These are phyloP conservation scores for Pangasius djambal DNA, from an alignment of 2,797 vertebrate species.

Conservation along the genomic window DNA sequence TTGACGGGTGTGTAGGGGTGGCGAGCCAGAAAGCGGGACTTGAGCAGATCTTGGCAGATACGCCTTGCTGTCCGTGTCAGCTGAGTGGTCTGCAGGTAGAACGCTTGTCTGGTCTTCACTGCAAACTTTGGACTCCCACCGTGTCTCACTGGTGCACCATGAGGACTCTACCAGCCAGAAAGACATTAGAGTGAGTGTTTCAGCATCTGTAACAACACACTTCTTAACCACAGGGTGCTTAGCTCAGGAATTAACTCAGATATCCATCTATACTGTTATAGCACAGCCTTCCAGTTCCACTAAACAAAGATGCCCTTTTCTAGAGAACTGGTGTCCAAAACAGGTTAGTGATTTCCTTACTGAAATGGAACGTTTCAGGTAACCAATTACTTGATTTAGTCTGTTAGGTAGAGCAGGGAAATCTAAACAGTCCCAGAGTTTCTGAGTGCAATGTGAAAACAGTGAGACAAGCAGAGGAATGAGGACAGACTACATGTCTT, in stretches of 20 bases:
- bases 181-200: constrained; percentile 4
- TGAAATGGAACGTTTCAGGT: not conserved
- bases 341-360: not conserved
- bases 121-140: constrained; percentile 95
- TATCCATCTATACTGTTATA: not conserved
- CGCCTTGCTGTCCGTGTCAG: constrained; percentile 88
- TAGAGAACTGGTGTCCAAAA: no score
- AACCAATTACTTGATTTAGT: not conserved
- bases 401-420: not conserved
- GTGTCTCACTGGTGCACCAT: constrained; percentile 86
- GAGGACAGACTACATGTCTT: not conserved
- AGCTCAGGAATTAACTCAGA: not conserved
- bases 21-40: constrained; percentile 85
- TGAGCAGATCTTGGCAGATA: constrained; percentile 91
- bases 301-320: not conserved
- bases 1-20: constrained; percentile 95
- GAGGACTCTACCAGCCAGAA: constrained; percentile 81
- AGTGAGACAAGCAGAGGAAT: not conserved
- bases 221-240: not conserved
- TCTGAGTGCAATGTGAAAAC: not conserved
- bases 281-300: not conserved
- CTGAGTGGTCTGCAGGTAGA: constrained; percentile 91
- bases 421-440: not conserved
- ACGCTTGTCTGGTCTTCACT: constrained; percentile 96
- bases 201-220: not conserved